phyloP scores from a whole-genome alignment of 2,113 vertebrate species.

The Zosterops japonicus region DNA sequence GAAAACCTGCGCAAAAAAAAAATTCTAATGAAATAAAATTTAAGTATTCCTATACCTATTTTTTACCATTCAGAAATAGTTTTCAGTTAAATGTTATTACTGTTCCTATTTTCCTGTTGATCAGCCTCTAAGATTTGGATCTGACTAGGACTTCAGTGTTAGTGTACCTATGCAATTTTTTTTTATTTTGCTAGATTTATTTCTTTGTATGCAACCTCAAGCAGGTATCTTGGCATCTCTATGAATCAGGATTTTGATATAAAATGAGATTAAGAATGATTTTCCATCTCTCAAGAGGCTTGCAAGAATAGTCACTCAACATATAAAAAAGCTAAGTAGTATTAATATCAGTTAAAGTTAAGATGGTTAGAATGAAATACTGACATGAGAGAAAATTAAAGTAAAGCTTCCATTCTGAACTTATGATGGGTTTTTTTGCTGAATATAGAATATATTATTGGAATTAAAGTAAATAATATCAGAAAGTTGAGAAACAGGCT shows the following conservation, averaged over 20 bases:
- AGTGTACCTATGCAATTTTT: not conserved
- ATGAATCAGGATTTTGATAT: not conserved
- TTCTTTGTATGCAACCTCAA: not conserved
- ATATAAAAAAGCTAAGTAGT: not conserved
- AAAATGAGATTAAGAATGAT: not conserved
- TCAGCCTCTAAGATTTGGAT: not conserved
- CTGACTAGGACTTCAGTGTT: not conserved
- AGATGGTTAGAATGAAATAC: not conserved
- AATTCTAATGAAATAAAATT: not conserved
- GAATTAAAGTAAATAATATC: constrained; percentile 3
- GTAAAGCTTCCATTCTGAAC: not conserved
- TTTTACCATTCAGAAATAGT: not conserved
- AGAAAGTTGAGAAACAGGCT: not conserved
- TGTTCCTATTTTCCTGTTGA: not conserved
- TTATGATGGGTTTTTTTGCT: not conserved
- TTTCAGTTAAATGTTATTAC: not conserved
- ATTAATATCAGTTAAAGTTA: not conserved
- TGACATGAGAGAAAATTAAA: not conserved
- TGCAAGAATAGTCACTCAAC: not conserved
- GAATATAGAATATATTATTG: not conserved
- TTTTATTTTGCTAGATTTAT: not conserved
- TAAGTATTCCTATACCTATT: not conserved
- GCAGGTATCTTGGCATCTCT: not conserved
- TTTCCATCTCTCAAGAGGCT: not conserved
- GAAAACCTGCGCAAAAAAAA: not conserved